Percentiles rank a stretch among this genome's conserved stretches.
These are phyloP conservation scores for Lissonota sp. DNA, from an alignment of 2,888 invertebrate species.

Conservation along the genomic window DNA sequence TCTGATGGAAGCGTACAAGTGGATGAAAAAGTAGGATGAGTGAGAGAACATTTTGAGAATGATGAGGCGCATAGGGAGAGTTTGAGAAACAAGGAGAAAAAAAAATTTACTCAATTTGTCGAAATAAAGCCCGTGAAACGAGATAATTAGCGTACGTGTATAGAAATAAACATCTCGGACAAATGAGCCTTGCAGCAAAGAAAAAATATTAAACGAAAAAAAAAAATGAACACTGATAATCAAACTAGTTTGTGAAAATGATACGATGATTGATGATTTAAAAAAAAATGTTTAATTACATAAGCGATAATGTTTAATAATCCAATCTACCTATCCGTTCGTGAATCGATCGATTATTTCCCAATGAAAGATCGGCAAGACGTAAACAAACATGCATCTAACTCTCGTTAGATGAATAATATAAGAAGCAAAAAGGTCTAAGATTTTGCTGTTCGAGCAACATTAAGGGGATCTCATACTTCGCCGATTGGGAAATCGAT, in stretches of 20 bases:
- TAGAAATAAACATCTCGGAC: constrained; percentile 16
- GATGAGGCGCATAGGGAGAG: constrained; percentile 57
- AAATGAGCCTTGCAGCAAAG: constrained; percentile 72
- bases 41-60: constrained; percentile 28
- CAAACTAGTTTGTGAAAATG: constrained; percentile 60
- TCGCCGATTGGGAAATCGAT: too few species aligned
- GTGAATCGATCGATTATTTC: constrained; percentile 34
- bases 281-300: constrained; percentile 36
- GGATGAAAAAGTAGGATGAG: constrained; percentile 36
- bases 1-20: constrained; percentile 38
- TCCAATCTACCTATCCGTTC: constrained; percentile 44
- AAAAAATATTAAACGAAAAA: constrained; percentile 51
- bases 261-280: constrained; percentile 46
- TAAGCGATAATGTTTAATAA: constrained; percentile 34
- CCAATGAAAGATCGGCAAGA: constrained; percentile 27
- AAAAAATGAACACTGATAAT: constrained; percentile 63
- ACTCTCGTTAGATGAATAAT: neutral
- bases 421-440: neutral
- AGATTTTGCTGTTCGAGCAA: too few species aligned
- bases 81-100: constrained; percentile 22
- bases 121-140: neutral
- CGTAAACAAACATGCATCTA: neutral
- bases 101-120: constrained; percentile 13
- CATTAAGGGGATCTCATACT: too few species aligned
- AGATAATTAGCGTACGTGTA: constrained; percentile 8